Percentiles rank a stretch among this genome's conserved stretches.
These are phyloP conservation scores for Poeciliopsis gracilis DNA, from an alignment of 2,797 vertebrate species.

Conservation along the genomic window DNA sequence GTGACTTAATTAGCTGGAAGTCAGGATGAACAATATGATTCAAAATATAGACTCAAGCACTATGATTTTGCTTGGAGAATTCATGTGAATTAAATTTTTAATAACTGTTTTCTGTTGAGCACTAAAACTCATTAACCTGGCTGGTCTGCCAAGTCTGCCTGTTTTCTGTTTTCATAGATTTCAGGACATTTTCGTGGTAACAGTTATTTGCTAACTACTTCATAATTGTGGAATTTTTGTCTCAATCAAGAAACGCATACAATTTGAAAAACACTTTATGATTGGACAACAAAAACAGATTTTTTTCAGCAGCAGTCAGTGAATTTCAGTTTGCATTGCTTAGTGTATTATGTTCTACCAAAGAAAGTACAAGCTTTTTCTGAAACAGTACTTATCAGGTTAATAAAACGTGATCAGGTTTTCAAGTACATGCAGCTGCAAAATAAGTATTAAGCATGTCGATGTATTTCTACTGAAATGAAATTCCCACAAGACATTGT, in stretches of 20 bases:
- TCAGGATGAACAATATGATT: conserved; percentile 30
- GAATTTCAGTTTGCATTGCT: not conserved
- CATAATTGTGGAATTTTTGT: conserved; percentile 29
- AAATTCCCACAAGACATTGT: not conserved
- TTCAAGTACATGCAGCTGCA: not conserved
- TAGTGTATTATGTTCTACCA: not conserved
- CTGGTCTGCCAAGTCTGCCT: conserved; percentile 35
- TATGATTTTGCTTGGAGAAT: conserved; percentile 22
- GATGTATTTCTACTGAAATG: not conserved
- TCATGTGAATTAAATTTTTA: conserved; percentile 35
- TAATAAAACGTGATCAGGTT: not conserved
- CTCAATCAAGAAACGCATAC: conserved; percentile 5
- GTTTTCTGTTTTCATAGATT: conserved; percentile 40
- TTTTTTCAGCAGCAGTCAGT: not conserved
- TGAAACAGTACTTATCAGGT: not conserved
- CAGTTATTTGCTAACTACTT: conserved; percentile 37
- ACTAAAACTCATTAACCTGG: conserved; percentile 55
- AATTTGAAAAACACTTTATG: not conserved
- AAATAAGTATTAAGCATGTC: not conserved
- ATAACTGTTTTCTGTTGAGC: conserved; percentile 43
- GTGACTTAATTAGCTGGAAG: conserved; percentile 33
- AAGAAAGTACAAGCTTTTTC: not conserved
- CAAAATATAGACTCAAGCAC: conserved; percentile 25
- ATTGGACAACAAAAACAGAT: not conserved
- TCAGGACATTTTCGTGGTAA: conserved; percentile 23